These are phyloP conservation scores for Pollimyrus isidori DNA, from an alignment of 2,113 vertebrate genomes.

Conservation along the genomic window DNA sequence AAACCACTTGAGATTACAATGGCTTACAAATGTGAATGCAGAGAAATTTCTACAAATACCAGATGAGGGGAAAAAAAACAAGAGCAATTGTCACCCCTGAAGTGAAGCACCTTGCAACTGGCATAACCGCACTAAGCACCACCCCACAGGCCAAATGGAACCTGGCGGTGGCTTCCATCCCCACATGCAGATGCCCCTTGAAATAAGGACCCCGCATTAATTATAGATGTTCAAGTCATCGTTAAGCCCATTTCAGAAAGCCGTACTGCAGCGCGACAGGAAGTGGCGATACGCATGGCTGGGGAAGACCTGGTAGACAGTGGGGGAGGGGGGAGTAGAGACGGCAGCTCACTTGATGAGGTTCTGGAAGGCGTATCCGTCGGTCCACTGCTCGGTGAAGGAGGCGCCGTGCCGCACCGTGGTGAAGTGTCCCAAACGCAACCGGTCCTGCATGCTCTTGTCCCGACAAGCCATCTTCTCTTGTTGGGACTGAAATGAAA, in stretches of 20 bases:
- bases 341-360: conserved; percentile 79
- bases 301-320: not conserved
- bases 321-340: not conserved
- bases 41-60: not conserved
- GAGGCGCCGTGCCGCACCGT: conserved; percentile 88
- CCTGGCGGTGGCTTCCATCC: not conserved
- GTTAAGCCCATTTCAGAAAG: not conserved
- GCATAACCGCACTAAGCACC: not conserved
- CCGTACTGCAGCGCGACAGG: not conserved
- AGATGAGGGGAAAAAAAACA: not conserved
- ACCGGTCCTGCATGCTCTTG: conserved; percentile 93
- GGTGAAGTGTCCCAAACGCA: conserved; percentile 87
- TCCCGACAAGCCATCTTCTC: conserved; percentile 90
- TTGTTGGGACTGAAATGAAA: conserved; percentile 74
- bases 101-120: not conserved
- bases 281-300: not conserved
- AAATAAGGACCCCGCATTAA: not conserved
- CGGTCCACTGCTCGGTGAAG: conserved; percentile 93
- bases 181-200: not conserved
- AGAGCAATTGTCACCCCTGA: too few species aligned
- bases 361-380: conserved; percentile 93
- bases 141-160: not conserved
- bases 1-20: not conserved
- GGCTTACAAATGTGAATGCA: not conserved
- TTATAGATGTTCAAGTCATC: not conserved